Base-by-base conservation (phyloP, 2,113 vertebrate genomes). In the Mola mola region DNA sequence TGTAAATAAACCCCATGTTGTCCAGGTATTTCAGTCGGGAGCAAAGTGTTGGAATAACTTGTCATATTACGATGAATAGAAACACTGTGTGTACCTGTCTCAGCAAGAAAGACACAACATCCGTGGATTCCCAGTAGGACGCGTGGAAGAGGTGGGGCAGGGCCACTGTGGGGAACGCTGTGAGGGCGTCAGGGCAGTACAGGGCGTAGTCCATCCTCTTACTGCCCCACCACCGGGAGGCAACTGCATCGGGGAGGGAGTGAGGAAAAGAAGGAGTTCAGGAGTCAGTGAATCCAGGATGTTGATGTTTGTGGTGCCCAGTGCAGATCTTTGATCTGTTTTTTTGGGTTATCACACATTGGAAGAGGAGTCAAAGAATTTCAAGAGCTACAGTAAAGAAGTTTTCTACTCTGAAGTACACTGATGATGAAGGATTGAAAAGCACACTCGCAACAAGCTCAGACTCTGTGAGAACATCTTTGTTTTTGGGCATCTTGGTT, bases 41-140 rank as follows among this genome's bases (percentile, higher is more conserved):
- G n/a, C n/a, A n/a, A n/a, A n/a, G n/a, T n/a, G n/a, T n/a, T n/a
- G n/a, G n/a, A n/a, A n/a, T n/a, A n/a, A n/a, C n/a, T n/a, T n/a
- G n/a, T n/a, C n/a, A n/a, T n/a, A n/a, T n/a, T n/a, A n/a, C n/a
- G 8, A 41, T 3, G 7, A 17, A 19, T 6, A 41, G 16, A 46
- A 21, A 12, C 2, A 16, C 5, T 3, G 12, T 1, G 2, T 2
- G 5, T 5, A 97, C 96, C 95, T 99, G 96, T 94, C 96, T 88
- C 38, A 98, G 94, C 20, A 98, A 82, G 82, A 98, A 98, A 48
- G 97, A 96, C 53, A 96, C 97, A 0, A 97, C 96, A 0, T 99
- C 97, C 0, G 95, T 98, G 0, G 97, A 99, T 69, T 99, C 96
- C 97, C 97, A 99, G 91, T 99, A 99, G 85, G 96, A 97, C 7